Evolutionary conservation across 2,113 vertebrate species (phyloP).

Genomic region (Melospiza melodia): DNA sequence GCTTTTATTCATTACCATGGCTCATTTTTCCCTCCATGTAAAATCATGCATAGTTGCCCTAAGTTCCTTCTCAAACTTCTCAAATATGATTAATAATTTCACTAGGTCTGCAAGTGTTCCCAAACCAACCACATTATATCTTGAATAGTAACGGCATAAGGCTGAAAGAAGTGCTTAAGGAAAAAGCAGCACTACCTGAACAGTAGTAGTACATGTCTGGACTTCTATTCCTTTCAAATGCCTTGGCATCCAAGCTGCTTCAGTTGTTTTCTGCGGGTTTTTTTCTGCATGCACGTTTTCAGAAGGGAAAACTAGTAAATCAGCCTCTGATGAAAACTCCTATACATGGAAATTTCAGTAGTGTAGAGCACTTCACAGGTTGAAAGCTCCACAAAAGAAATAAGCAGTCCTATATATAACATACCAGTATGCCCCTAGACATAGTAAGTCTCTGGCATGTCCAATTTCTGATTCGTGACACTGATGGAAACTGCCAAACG

Average conservation of each 20-base stretch:
- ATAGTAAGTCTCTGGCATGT: not conserved
- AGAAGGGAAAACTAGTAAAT: not conserved
- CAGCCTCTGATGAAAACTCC: not conserved
- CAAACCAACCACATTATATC: not conserved
- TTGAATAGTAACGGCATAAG: not conserved
- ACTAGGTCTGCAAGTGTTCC: not conserved
- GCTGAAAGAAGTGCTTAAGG: not conserved
- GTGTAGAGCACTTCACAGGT: not conserved
- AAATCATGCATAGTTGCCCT: not conserved
- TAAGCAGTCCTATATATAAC: not conserved
- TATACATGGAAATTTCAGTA: not conserved
- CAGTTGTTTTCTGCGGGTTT: not conserved
- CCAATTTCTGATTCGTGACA: not conserved
- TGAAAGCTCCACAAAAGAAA: not conserved
- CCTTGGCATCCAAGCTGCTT: not conserved
- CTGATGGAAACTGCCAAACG: not conserved
- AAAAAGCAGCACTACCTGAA: not conserved
- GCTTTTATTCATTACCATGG: not conserved
- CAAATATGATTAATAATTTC: not conserved
- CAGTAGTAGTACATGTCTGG: not conserved
- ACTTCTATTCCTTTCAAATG: not conserved
- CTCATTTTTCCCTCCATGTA: not conserved
- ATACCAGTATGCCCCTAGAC: not conserved
- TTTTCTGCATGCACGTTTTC: not conserved
- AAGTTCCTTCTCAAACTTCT: not conserved